Evolutionary conservation across 2,888 invertebrate genomes (phyloP).

Genomic region (Lepidochrysops patricia): DNA sequence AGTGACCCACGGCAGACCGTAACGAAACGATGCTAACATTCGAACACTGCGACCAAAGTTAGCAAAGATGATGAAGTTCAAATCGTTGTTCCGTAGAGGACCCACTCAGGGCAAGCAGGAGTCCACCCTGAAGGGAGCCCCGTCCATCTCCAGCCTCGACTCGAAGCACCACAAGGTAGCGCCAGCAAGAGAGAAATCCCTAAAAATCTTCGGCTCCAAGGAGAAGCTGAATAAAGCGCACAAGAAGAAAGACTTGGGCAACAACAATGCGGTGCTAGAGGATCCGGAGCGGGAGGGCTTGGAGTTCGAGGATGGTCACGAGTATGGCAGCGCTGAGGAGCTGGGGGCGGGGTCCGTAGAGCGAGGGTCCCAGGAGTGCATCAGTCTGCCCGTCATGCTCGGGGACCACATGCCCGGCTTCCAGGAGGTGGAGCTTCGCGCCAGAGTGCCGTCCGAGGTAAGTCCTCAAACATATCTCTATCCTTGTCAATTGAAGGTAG

Average conservation of each 20-base stretch:
- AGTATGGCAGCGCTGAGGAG: conserved; percentile 65
- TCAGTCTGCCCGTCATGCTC: conserved; percentile 64
- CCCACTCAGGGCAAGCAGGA: conserved; percentile 76
- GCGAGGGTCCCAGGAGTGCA: conserved; percentile 62
- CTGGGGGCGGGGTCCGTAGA: conserved; percentile 52
- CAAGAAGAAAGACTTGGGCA: conserved; percentile 62
- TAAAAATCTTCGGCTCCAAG: conserved; percentile 70
- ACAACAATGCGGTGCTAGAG: conserved; percentile 67
- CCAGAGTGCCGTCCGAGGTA: conserved; percentile 64
- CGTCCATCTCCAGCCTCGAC: conserved; percentile 79
- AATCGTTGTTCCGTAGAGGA: conserved; percentile 93
- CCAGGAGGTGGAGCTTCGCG: conserved; percentile 63
- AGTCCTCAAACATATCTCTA: too few relatives aligned
- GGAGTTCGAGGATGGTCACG: conserved; percentile 56
- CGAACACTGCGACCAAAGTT: conserved; percentile 59
- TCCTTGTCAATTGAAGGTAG: too few relatives aligned
- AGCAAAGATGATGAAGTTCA: conserved; percentile 90
- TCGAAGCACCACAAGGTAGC: conserved; percentile 73
- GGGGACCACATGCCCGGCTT: conserved; percentile 67
- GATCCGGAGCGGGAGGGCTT: conserved; percentile 60
- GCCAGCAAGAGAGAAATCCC: conserved; percentile 59
- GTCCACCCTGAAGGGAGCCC: conserved; percentile 73
- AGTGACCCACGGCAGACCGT: conserved; percentile 19
- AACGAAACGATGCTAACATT: conserved; percentile 35
- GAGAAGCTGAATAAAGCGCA: conserved; percentile 69